Conservation (phyloP, 2,888 invertebrate genomes). For the Apantesis nais region DNA sequence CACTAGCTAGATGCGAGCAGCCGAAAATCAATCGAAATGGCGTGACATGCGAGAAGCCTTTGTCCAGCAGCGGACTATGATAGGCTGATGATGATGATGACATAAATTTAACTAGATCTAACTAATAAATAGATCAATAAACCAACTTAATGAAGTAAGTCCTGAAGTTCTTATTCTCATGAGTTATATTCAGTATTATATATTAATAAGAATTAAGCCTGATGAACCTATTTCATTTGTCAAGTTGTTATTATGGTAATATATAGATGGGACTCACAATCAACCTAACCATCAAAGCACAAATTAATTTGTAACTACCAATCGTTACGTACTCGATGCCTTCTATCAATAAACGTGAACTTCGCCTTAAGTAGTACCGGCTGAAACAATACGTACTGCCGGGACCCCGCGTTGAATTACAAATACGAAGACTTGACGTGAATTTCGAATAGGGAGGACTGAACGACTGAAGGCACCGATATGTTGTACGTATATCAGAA, state of each 20-base stretch:
- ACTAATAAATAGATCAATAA: too few species aligned
- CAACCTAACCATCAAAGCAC: slow-evolving; percentile 28
- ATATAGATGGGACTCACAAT: slow-evolving; percentile 8
- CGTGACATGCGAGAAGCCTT: too few species aligned
- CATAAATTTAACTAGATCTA: too few species aligned
- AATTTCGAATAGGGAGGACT: slow-evolving; percentile 73
- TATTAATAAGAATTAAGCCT: too few species aligned
- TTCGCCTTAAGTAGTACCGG: slow-evolving; percentile 58
- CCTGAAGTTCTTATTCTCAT: too few species aligned
- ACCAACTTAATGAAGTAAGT: too few species aligned
- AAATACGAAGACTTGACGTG: slow-evolving; percentile 80
- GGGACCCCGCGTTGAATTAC: slow-evolving; percentile 81
- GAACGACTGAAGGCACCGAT: slow-evolving; percentile 27
- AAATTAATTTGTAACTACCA: slow-evolving; percentile 47
- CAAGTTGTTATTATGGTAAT: neutral
- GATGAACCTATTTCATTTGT: neutral
- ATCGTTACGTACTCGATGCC: slow-evolving; percentile 35
- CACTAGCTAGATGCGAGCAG: too few species aligned
- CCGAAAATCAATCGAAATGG: too few species aligned
- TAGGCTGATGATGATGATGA: too few species aligned
- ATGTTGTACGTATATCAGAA: slow-evolving; percentile 30
- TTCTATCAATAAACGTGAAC: slow-evolving; percentile 51
- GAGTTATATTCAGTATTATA: too few species aligned
- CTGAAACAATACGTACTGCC: slow-evolving; percentile 79
- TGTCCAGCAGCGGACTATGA: too few species aligned